phyloP scores from a whole-genome alignment of 2,113 vertebrate genomes.

The Petrocephalus microphthalmus region DNA sequence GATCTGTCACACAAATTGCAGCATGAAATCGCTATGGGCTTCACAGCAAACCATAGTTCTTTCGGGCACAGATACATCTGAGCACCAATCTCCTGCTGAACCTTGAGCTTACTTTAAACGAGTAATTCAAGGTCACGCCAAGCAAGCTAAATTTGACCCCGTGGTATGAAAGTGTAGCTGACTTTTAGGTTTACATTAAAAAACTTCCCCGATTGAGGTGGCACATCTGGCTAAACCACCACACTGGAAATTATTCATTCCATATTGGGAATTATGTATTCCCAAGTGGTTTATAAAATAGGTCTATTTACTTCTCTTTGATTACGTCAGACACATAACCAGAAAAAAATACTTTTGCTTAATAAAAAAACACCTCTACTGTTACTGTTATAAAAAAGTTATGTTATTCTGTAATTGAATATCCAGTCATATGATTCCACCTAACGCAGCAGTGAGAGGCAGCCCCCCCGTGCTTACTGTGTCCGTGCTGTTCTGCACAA shows the following conservation, averaged over 20 bases:
- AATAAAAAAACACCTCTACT: neutral
- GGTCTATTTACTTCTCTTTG: neutral
- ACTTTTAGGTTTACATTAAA: neutral
- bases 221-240: neutral
- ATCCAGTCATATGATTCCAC: neutral
- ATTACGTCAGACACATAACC: neutral
- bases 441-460: conserved; percentile 38
- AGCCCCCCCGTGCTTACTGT: conserved; percentile 44
- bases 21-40: neutral
- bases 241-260: neutral
- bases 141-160: neutral
- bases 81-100: neutral
- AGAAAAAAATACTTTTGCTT: neutral
- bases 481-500: no score
- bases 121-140: neutral
- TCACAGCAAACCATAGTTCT: neutral
- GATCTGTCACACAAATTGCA: neutral
- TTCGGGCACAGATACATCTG: neutral
- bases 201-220: neutral
- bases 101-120: neutral
- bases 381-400: neutral
- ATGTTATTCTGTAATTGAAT: neutral
- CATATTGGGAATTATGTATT: neutral
- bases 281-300: neutral
- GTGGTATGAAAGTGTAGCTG: neutral